These are phyloP conservation scores for Sus cebifrons DNA, from an alignment of 2,797 vertebrate genomes.

Conservation along the genomic window DNA sequence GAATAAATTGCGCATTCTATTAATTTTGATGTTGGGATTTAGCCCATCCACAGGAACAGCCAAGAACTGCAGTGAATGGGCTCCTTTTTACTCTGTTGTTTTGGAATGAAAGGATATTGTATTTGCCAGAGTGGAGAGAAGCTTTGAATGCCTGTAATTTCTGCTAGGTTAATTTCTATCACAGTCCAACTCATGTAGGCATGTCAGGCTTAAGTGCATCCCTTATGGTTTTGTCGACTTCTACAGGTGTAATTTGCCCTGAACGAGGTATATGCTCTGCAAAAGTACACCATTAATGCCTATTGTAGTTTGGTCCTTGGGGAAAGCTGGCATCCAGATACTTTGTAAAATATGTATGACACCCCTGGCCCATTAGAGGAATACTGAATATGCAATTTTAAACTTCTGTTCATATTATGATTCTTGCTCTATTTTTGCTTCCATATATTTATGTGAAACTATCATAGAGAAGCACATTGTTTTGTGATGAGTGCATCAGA, in stretches of 20 bases:
- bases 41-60: conserved; percentile 45
- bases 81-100: conserved; percentile 49
- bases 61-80: conserved; percentile 42
- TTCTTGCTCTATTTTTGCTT: conserved; percentile 66
- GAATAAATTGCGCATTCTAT: conserved; percentile 67
- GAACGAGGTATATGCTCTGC: conserved; percentile 75
- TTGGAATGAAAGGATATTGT: conserved; percentile 67
- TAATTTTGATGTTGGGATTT: conserved; percentile 75
- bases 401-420: conserved; percentile 67
- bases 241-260: conserved; percentile 72
- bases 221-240: conserved; percentile 72
- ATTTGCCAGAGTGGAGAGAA: conserved; percentile 51
- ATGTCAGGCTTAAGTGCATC: conserved; percentile 65
- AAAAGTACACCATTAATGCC: conserved; percentile 55
- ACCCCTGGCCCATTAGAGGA: conserved; percentile 30
- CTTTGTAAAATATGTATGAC: conserved; percentile 68
- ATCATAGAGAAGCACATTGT: neutral
- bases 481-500: conserved; percentile 44
- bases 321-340: conserved; percentile 53
- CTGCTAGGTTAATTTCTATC: conserved; percentile 71
- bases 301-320: conserved; percentile 56
- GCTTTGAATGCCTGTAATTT: conserved; percentile 64
- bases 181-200: conserved; percentile 65
- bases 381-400: conserved; percentile 61
- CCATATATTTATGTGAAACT: conserved; percentile 63